phyloP scores from a whole-genome alignment of 2,888 invertebrate genomes.

The Bombyx huttoni region DNA sequence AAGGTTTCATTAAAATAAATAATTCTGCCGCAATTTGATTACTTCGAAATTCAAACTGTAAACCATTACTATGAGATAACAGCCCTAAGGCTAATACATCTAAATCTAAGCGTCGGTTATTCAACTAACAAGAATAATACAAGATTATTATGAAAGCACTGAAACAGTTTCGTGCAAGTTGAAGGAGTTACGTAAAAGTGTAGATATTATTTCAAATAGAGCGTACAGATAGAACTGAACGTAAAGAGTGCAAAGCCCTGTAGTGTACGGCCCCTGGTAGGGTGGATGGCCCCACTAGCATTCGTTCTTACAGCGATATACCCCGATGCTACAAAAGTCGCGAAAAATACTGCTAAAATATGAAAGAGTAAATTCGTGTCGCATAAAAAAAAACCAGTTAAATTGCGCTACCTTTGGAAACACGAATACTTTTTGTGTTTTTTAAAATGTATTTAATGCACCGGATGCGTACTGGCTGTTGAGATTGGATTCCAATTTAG shows the following conservation, averaged over 20 bases:
- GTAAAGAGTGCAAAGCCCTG: slow-evolving; percentile 44
- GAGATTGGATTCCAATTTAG: too few species aligned
- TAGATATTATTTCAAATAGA: slow-evolving; percentile 39
- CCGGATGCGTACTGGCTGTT: too few species aligned
- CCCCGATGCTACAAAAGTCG: slow-evolving; percentile 6
- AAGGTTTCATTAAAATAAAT: too few species aligned
- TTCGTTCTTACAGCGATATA: slow-evolving; percentile 17
- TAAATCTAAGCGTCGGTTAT: not conserved
- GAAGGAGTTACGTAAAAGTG: slow-evolving; percentile 44
- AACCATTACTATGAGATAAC: too few species aligned
- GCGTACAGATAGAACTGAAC: slow-evolving; percentile 23
- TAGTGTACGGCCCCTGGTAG: slow-evolving; percentile 35
- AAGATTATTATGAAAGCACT: not conserved
- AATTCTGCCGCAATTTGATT: too few species aligned
- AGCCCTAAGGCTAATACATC: not conserved
- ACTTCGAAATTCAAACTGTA: too few species aligned
- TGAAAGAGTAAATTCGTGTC: too few species aligned
- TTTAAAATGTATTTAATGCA: too few species aligned
- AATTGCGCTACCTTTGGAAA: too few species aligned
- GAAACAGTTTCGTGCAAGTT: slow-evolving; percentile 1
- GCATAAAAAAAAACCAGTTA: too few species aligned
- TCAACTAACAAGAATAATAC: not conserved
- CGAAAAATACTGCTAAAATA: too few species aligned
- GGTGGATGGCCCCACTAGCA: slow-evolving; percentile 46
- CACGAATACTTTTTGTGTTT: too few species aligned